phyloP scores from a whole-genome alignment of 37 sponge, comb jelly and placozoan genomes.

The Ianthella basta region DNA sequence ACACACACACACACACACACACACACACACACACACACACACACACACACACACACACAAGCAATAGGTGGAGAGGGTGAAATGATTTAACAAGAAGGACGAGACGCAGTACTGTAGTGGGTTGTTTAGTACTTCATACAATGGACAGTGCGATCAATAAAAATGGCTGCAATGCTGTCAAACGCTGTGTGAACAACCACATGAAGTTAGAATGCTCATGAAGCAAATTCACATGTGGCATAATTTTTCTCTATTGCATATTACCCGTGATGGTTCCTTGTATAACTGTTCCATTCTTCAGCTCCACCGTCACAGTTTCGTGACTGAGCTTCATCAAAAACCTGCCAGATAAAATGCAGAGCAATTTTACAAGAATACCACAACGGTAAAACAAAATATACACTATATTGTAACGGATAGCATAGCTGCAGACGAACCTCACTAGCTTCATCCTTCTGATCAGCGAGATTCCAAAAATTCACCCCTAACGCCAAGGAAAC shows the following conservation, averaged over 20 bases:
- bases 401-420: background rate
- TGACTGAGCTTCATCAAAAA: constrained; percentile 99
- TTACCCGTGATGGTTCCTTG: constrained; percentile 93
- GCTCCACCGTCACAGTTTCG: constrained; percentile 97
- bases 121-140: too few species aligned
- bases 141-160: too few species aligned
- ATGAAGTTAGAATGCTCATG: background rate
- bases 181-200: too few species aligned
- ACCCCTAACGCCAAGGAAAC: background rate
- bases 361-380: background rate
- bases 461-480: constrained; percentile 43
- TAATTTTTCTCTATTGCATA: background rate
- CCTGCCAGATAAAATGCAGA: constrained; percentile 35
- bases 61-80: too few species aligned
- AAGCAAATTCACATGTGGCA: background rate
- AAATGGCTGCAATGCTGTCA: too few species aligned
- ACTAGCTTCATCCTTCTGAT: constrained; percentile 75
- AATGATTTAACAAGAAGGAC: too few species aligned
- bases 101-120: too few species aligned
- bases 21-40: too few species aligned
- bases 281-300: constrained; percentile 98
- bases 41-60: too few species aligned
- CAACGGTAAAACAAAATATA: background rate
- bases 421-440: constrained; percentile 40
- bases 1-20: too few species aligned